These are phyloP conservation scores for Gasterosteus aculeatus DNA, from an alignment of 2,113 vertebrate species.

Conservation along the genomic window DNA sequence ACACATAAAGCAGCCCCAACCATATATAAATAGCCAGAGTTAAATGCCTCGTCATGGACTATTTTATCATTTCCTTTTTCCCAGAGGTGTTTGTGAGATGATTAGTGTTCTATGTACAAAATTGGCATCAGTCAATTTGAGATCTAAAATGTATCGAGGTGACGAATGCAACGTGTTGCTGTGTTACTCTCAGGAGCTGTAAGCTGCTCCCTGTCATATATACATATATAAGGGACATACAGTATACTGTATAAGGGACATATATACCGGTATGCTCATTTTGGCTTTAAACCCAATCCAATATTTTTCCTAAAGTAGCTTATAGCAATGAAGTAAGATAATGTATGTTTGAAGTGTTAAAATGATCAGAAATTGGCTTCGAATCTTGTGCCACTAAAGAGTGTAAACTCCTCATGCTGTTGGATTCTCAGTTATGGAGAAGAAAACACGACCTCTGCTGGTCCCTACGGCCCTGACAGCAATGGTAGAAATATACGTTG, in stretches of 20 bases:
- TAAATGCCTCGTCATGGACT: not conserved
- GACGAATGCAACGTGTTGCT: too few species aligned
- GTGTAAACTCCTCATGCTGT: not conserved
- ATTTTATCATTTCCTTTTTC: not conserved
- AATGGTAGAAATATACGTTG: constrained; percentile 13
- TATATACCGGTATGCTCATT: too few species aligned
- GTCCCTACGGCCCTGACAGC: not conserved
- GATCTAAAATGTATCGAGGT: too few species aligned
- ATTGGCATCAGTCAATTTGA: not conserved
- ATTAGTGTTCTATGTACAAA: not conserved
- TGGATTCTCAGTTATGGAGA: not conserved
- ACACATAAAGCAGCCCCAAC: constrained; percentile 28
- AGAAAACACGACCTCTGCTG: not conserved
- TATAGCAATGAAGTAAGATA: not conserved
- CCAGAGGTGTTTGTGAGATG: not conserved
- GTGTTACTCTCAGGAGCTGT: not conserved
- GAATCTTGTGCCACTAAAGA: not conserved
- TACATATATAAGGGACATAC: too few species aligned
- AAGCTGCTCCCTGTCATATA: not conserved
- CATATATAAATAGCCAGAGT: not conserved
- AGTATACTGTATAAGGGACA: too few species aligned
- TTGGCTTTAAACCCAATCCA: too few species aligned
- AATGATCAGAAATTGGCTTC: not conserved
- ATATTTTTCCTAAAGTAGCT: too few species aligned
- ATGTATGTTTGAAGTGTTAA: not conserved